Conservation (phyloP, 2,113 vertebrate species). For the Malurus cyaneus region DNA sequence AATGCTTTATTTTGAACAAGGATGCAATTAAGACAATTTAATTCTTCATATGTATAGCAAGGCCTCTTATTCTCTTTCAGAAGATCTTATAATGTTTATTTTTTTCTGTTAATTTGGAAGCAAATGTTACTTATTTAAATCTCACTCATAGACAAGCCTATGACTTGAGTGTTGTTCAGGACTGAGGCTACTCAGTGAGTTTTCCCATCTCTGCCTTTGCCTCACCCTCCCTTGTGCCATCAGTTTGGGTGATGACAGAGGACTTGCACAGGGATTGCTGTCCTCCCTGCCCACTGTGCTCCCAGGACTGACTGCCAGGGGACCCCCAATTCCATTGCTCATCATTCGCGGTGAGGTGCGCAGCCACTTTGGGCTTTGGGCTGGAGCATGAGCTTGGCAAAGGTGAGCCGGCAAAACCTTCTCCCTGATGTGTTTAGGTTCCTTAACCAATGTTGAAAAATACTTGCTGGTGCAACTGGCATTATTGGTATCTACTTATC, state of each 20-base stretch:
- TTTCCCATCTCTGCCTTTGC: neutral
- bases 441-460: neutral
- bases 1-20: conserved; percentile 49
- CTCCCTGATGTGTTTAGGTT: neutral
- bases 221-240: neutral
- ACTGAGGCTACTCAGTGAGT: neutral
- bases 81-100: conserved; percentile 35
- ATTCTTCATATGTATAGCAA: conserved; percentile 14
- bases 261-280: neutral
- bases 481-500: neutral
- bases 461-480: neutral
- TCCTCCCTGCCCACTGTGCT: neutral
- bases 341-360: fast-evolving
- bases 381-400: fast-evolving
- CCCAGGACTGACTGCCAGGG: neutral
- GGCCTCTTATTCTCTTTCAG: neutral
- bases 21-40: conserved; percentile 54
- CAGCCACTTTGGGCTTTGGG: neutral
- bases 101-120: conserved; percentile 20
- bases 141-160: neutral
- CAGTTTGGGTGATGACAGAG: neutral
- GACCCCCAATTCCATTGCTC: neutral
- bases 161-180: neutral
- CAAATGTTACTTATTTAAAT: conserved; percentile 33
- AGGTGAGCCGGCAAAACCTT: neutral